Evolutionary conservation across 2,113 vertebrate genomes (phyloP), one percentile per base, ranked within the genome.

Genomic region (Motacilla tschutschensis): DNA sequence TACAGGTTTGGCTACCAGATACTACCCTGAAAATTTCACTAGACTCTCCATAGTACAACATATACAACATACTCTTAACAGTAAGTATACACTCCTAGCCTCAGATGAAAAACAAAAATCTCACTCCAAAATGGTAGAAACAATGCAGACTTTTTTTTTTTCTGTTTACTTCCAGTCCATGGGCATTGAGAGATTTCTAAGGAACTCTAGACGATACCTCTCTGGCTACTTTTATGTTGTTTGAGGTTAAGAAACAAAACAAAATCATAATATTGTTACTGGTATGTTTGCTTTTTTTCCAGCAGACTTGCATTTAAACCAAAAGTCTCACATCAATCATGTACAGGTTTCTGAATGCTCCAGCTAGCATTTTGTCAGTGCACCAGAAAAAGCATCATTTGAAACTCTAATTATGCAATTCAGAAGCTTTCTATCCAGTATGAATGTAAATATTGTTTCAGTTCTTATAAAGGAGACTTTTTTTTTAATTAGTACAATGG

Each of bases 391-490:
- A 62, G 57, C 62, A 62, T 69, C 51, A 26, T 96, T 93, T 75
- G 69, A 92, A 94, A 95, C 82, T 92, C 92, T 91, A 91, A 94
- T 97, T 94, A 96, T 91, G 92, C 95, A 96, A 93, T 91, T 95
- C 90, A 50, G 94, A 95, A 95, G 90, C 89, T 87, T 95, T 95
- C 87, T 91, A 74, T 96, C 94, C 90, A 78, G 72, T 95, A 80
- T 92, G 90, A 96, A 94, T 97, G 96, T 97, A 97, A 96, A 97
- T 97, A 96, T 92, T 95, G 60, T 92, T 93, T 93, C 94, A 93
- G 91, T 95, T 94, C 84, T 93, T 93, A 67, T 83, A 95, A 96
- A 93, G 92, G 94, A 93, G 87, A 96, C 82, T 78, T 93, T 88
- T 92, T 76, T 96, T 87, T 41, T 16, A 94, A 91, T 94, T 94